Evolutionary conservation across 2,113 vertebrate genomes (phyloP).

Genomic region (Hassar affinis): DNA sequence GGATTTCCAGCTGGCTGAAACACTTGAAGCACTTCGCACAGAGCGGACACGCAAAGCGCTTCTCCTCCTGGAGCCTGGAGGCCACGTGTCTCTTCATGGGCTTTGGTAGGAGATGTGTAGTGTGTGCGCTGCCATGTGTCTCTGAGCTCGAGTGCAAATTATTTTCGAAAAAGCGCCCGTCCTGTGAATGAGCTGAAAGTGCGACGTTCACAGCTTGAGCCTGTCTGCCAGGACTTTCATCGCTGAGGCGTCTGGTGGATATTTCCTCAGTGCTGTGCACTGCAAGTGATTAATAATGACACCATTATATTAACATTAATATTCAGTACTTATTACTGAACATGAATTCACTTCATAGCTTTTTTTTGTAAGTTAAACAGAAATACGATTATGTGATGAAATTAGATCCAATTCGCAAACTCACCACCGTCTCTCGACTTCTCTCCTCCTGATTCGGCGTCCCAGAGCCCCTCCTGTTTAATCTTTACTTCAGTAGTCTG

Average conservation of each 20-base stretch:
- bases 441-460: not conserved
- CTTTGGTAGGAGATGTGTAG: conserved; percentile 41
- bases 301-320: not conserved
- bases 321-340: not conserved
- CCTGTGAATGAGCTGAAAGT: not conserved
- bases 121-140: conserved; percentile 45
- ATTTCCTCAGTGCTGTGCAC: conserved; percentile 19
- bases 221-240: not conserved
- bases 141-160: conserved; percentile 35
- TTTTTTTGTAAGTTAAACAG: not conserved
- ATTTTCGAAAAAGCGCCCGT: not conserved
- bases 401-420: not conserved
- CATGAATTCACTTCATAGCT: not conserved
- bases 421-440: not conserved
- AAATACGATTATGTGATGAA: not conserved
- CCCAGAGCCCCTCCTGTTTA: conserved; percentile 61
- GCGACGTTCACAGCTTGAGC: not conserved
- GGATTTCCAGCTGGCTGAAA: conserved; percentile 75
- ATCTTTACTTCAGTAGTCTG: conserved; percentile 41
- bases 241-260: not conserved
- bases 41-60: conserved; percentile 69
- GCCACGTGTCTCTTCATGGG: conserved; percentile 59
- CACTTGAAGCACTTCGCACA: conserved; percentile 74
- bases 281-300: not conserved
- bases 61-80: conserved; percentile 57